These are phyloP conservation scores for Micromesistius poutassou DNA, from an alignment of 2,797 vertebrate species.

Conservation along the genomic window DNA sequence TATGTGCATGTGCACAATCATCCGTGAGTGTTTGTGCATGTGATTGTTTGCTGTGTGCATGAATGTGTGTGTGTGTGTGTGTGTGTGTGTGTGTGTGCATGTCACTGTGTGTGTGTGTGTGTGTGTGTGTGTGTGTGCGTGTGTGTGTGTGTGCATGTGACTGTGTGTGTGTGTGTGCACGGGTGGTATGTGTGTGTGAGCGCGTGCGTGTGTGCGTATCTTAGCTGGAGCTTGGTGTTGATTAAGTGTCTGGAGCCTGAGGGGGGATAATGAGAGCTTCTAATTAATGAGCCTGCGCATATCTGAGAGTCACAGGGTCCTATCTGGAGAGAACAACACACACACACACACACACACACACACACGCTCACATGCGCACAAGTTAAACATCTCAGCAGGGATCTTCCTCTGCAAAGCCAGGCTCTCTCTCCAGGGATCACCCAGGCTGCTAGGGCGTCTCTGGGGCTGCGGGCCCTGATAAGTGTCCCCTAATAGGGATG, in stretches of 20 bases:
- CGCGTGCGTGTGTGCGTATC: conserved; percentile 48
- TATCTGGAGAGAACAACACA: conserved; percentile 62
- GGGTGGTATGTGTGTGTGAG: not conserved
- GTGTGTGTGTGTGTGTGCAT: not conserved
- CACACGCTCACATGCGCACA: conserved; percentile 17
- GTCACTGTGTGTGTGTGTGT: conserved; percentile 21
- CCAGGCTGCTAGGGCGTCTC: conserved; percentile 61
- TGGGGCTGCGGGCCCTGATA: conserved; percentile 60
- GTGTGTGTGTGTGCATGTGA: conserved; percentile 20
- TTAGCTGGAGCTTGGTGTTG: conserved; percentile 67
- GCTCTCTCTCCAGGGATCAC: conserved; percentile 60
- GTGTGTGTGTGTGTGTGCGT: conserved; percentile 13
- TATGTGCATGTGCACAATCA: not conserved
- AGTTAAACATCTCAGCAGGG: conserved; percentile 37
- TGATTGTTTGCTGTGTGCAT: conserved; percentile 30
- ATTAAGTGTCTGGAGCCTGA: conserved; percentile 73
- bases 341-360: conserved; percentile 27
- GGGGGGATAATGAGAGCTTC: conserved; percentile 73
- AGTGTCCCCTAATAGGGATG: conserved; percentile 71
- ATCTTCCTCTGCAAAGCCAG: conserved; percentile 44
- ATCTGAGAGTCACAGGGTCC: conserved; percentile 73
- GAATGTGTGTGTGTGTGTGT: conserved; percentile 15
- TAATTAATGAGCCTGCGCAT: conserved; percentile 76
- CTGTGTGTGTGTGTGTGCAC: too few species aligned
- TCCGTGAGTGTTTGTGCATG: conserved; percentile 18